phyloP scores from a whole-genome alignment of 2,888 invertebrate species.

The Caenorhabditis auriculariae region DNA sequence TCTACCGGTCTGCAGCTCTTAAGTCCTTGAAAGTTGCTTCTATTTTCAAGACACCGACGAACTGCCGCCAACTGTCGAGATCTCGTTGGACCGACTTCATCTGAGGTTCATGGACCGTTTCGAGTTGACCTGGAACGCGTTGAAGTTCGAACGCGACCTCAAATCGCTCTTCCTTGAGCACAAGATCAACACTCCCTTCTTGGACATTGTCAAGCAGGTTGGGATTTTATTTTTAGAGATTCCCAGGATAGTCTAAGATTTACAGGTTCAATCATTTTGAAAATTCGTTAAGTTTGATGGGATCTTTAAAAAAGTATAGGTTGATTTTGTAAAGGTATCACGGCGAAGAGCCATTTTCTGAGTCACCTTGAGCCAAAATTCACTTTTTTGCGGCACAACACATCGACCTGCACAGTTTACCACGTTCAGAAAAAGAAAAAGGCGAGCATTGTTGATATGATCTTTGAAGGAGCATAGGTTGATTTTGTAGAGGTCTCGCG shows the following conservation, averaged over 20 bases:
- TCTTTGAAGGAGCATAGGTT: too few relatives aligned
- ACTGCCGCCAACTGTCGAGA: conserved; percentile 10
- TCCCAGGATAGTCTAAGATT: background rate
- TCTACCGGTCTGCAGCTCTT: background rate
- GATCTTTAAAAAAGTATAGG: too few relatives aligned
- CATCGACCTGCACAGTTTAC: too few relatives aligned
- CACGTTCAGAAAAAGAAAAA: too few relatives aligned
- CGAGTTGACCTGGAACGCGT: conserved; percentile 34
- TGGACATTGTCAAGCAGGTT: conserved; percentile 18
- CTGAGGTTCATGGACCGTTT: conserved; percentile 36
- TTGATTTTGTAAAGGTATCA: too few relatives aligned
- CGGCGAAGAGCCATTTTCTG: too few relatives aligned
- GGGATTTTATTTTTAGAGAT: background rate
- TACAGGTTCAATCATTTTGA: background rate
- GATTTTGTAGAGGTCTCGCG: too few relatives aligned
- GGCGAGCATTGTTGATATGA: too few relatives aligned
- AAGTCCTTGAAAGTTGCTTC: background rate
- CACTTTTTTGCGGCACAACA: too few relatives aligned
- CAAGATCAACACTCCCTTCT: conserved; percentile 32
- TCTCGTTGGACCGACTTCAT: conserved; percentile 12
- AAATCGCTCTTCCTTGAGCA: conserved; percentile 39
- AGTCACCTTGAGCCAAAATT: too few relatives aligned
- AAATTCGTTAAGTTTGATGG: too few relatives aligned
- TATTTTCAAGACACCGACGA: conserved; percentile 2
- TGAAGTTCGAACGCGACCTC: conserved; percentile 38